phyloP scores from a whole-genome alignment of 2,888 invertebrate genomes.

The Alviniconcha strummeri region DNA sequence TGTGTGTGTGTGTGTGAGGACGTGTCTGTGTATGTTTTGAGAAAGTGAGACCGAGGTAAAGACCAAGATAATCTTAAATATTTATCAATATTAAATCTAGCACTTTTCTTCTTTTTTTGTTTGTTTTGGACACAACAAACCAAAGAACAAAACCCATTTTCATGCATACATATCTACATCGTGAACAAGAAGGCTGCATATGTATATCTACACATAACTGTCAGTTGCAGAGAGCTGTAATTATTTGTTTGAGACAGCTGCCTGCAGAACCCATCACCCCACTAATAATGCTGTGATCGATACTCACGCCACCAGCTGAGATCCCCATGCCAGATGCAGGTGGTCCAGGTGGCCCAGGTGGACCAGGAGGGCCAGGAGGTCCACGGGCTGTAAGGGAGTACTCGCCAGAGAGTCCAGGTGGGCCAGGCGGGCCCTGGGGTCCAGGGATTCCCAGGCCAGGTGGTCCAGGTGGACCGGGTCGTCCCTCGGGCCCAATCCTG shows the following conservation, averaged over 20 bases:
- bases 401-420: conserved; percentile 30
- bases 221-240: too few species aligned
- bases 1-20: conserved; percentile 79
- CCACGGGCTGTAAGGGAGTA: conserved; percentile 46
- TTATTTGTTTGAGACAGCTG: not conserved
- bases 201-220: conserved; percentile 22
- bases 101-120: too few species aligned
- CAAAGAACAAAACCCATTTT: conserved; percentile 62
- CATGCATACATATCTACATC: not conserved
- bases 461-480: conserved; percentile 44
- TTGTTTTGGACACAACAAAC: conserved; percentile 85
- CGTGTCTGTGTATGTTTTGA: conserved; percentile 92
- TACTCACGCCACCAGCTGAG: conserved; percentile 15
- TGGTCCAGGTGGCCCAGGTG: conserved; percentile 55
- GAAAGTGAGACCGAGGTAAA: conserved; percentile 87
- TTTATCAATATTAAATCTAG: too few species aligned
- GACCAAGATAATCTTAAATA: too few species aligned
- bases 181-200: not conserved
- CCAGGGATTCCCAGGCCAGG: conserved; percentile 40
- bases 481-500: conserved; percentile 37
- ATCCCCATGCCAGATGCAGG: conserved; percentile 33
- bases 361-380: conserved; percentile 48
- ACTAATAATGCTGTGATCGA: not conserved
- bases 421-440: conserved; percentile 47
- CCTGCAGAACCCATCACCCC: not conserved